These are phyloP conservation scores for Rynchops niger DNA, from an alignment of 2,113 vertebrate genomes.

Conservation along the genomic window DNA sequence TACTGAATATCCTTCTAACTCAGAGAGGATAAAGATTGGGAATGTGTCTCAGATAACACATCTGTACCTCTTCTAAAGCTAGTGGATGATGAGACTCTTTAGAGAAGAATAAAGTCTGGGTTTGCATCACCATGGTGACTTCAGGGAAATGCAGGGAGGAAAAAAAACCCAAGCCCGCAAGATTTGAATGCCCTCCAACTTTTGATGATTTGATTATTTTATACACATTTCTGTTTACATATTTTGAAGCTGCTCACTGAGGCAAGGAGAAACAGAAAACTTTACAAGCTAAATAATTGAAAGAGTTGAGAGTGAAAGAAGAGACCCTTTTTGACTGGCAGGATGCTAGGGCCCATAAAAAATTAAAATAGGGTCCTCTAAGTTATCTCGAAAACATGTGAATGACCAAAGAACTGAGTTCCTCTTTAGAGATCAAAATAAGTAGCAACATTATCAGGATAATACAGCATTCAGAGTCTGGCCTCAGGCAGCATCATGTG, in stretches of 20 bases:
- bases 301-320: background rate
- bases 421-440: background rate
- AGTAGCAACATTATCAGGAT: background rate
- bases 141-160: background rate
- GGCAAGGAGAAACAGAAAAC: background rate
- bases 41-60: background rate
- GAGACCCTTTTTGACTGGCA: background rate
- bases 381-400: background rate
- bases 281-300: background rate
- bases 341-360: background rate
- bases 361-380: background rate
- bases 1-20: background rate
- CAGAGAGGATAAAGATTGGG: background rate
- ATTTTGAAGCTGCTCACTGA: background rate
- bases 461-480: background rate
- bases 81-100: background rate
- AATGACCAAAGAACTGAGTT: background rate
- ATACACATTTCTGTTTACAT: background rate
- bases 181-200: background rate
- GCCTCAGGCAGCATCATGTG: background rate
- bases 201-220: background rate
- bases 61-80: background rate
- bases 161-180: rapidly evolving
- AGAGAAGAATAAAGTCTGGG: background rate
- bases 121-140: background rate